Conservation (phyloP, 1,140 invertebrate genomes). For the Drosophila sproati region DNA sequence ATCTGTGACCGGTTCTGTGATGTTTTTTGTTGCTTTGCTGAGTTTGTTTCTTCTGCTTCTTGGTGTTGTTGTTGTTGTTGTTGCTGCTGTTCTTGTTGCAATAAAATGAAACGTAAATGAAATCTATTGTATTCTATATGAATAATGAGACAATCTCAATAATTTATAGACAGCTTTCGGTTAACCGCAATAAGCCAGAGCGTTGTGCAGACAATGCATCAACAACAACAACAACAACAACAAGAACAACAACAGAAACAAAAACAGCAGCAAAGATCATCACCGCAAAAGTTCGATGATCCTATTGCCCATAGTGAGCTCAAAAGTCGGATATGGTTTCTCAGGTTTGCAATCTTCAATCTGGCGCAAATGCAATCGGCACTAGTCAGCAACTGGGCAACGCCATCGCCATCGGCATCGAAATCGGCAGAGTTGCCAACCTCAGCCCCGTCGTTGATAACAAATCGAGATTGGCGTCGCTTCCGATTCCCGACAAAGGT, state of each 20-base stretch:
- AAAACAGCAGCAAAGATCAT: conserved; percentile 38
- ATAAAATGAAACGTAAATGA: conserved; percentile 82
- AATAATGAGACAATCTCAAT: conserved; percentile 84
- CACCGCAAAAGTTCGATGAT: conserved; percentile 77
- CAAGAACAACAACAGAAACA: conserved; percentile 15
- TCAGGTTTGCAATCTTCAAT: conserved; percentile 19
- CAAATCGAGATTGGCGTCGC: conserved; percentile 77
- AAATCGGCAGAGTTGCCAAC: conserved; percentile 4
- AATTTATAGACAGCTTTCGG: conserved; percentile 83
- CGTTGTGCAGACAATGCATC: conserved; percentile 47
- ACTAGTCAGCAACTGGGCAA: conserved; percentile 6
- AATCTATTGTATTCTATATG: conserved; percentile 83
- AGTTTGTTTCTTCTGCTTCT: neutral
- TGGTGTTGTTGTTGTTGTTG: conserved; percentile 2
- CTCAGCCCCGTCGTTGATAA: conserved; percentile 65
- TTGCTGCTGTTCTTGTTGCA: conserved; percentile 67
- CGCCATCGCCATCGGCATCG: neutral
- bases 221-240: conserved; percentile 31
- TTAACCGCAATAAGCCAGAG: conserved; percentile 71
- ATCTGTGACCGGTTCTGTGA: conserved; percentile 61
- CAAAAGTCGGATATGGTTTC: conserved; percentile 73
- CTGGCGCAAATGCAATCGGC: conserved; percentile 11
- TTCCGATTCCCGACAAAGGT: conserved; percentile 79
- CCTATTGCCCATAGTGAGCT: conserved; percentile 30
- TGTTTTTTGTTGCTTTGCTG: conserved; percentile 12